phyloP scores from a whole-genome alignment of 2,888 invertebrate species.

The Artemia sinica region DNA sequence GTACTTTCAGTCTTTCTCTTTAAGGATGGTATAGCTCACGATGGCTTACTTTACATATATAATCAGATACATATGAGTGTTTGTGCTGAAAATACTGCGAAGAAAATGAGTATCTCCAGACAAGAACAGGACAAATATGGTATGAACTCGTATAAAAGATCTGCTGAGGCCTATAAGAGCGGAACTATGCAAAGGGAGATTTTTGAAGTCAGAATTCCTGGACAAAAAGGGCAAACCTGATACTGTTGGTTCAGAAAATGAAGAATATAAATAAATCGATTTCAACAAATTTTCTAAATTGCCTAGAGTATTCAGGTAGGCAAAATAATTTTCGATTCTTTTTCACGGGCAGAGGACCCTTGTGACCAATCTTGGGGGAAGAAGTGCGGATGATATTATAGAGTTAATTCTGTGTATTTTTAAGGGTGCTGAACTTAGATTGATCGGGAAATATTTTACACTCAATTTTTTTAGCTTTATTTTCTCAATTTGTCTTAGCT shows the following conservation, averaged over 20 bases:
- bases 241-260: conserved; percentile 61
- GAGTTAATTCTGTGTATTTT: no score
- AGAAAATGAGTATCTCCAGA: conserved; percentile 64
- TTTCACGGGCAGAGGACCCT: no score
- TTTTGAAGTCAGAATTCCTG: conserved; percentile 61
- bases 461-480: no score
- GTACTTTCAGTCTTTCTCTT: conserved; percentile 20
- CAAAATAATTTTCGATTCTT: background rate
- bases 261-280: conserved; percentile 84
- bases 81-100: conserved; percentile 93
- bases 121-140: conserved; percentile 88
- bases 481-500: no score
- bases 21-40: conserved; percentile 82
- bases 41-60: conserved; percentile 92
- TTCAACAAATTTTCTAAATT: conserved; percentile 76
- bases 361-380: no score
- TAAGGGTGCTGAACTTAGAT: no score
- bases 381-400: no score
- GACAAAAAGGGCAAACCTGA: conserved; percentile 57
- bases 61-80: conserved; percentile 96
- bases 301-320: conserved; percentile 67
- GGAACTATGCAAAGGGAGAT: conserved; percentile 67
- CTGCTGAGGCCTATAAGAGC: conserved; percentile 57
- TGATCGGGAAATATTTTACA: no score
- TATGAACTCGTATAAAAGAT: conserved; percentile 70